phyloP scores from a whole-genome alignment of 64 coral and sea anemone genomes.

The Dendrophyllia cribrosa region DNA sequence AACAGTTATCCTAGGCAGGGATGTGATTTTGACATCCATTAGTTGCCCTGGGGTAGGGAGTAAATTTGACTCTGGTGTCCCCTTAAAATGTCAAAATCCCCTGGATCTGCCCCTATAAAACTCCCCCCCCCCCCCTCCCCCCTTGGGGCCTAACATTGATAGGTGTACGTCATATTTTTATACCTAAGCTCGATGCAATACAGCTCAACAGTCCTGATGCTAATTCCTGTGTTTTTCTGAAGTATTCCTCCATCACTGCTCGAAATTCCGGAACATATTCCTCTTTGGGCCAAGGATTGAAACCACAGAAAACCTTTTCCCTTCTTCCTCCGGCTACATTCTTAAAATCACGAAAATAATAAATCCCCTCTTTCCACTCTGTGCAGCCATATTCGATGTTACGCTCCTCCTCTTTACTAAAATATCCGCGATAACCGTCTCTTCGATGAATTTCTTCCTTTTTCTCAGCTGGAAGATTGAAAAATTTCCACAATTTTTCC shows the following conservation, averaged over 20 bases:
- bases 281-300: conserved; percentile 68
- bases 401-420: conserved; percentile 58
- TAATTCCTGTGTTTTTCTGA: conserved; percentile 38
- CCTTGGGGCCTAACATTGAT: no score
- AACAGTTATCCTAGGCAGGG: no score
- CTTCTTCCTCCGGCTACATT: conserved; percentile 20
- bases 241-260: conserved; percentile 38
- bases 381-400: conserved; percentile 28
- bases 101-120: no score
- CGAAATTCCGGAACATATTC: conserved; percentile 55
- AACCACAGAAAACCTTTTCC: conserved; percentile 56
- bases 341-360: conserved; percentile 71
- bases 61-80: no score
- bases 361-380: conserved; percentile 80
- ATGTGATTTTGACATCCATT: no score
- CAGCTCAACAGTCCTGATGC: conserved; percentile 29
- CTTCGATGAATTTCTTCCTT: conserved; percentile 73
- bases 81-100: no score
- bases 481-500: conserved; percentile 47
- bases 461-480: conserved; percentile 58
- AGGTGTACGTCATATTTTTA: no score
- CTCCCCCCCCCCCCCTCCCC: no score
- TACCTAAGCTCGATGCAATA: conserved; percentile 61
- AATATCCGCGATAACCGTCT: conserved; percentile 68
- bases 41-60: no score